Evolutionary conservation across 2,888 invertebrate species (phyloP), one percentile per base, ranked within the genome.

Genomic region (Chymomyza fuscimana): DNA sequence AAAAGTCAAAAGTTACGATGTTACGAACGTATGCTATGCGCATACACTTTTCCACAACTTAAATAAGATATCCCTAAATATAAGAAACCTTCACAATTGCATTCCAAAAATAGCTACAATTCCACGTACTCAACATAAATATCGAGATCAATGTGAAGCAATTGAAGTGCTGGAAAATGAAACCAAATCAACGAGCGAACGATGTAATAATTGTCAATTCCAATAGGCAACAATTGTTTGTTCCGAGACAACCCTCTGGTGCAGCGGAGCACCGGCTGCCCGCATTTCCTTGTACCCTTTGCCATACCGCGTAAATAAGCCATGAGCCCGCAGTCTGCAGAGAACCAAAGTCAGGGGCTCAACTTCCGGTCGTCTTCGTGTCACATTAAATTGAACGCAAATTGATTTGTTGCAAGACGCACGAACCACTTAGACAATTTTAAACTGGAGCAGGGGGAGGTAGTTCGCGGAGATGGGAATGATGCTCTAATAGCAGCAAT

Each of bases 381-480:
- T 72, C 65, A 70, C 67, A 69, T 70, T 62, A 74, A 82, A 80
- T 73, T 71, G 70, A 78, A 82, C 81, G 86, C 82, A 83, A 83
- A 82, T 86, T 86, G 81, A 82, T 82, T 82, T 75, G 76, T 72
- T 65, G 67, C 78, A 70, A 83, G 76, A 65, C 64, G 56, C 72
- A 46, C 67, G 69, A 70, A 69, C 69, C 77, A 77, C 77, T 77
- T 77, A 70, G 40, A 46, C 36, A 36, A 6, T 36, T 36, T 12
- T 19, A 22, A 56, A 25, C 25, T 25, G 25, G 56, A 3, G 25
- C 9, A 29, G 58, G 12, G 7, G 10, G 52, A 10, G 12, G 12
- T 25, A 22, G 5, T 32, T 25, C 51, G 51, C 59, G 40, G 40
- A 7, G 12, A 12, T 65, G 58, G 12, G 3, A 12, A 12, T 12